Evolutionary conservation across 30 jellyfish, hydroid and myxozoan genomes (phyloP).

Genomic region (Clytia hemisphaerica): DNA sequence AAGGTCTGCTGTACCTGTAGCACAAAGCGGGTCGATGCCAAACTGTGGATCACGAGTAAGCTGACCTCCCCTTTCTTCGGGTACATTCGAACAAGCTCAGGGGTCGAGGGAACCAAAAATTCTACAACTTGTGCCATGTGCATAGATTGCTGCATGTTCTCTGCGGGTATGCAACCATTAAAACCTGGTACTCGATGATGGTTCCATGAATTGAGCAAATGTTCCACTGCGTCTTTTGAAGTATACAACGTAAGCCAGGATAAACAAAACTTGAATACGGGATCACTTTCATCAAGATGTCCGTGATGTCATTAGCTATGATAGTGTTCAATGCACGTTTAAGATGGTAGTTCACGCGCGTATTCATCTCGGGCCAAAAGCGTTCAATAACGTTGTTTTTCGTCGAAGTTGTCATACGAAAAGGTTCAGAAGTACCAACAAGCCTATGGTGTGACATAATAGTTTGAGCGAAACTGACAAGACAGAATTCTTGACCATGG

Average conservation of each 20-base stretch:
- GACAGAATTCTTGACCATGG: background rate
- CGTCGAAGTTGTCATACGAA: background rate
- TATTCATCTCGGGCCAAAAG: background rate
- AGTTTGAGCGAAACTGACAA: background rate
- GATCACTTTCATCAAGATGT: background rate
- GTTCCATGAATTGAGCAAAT: background rate
- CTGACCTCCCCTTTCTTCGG: background rate
- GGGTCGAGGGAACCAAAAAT: background rate
- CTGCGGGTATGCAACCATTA: background rate
- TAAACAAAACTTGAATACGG: background rate
- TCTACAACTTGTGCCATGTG: background rate
- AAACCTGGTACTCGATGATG: background rate
- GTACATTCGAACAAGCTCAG: background rate
- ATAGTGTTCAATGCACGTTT: background rate
- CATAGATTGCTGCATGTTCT: background rate
- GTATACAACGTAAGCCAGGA: background rate
- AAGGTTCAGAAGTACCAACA: background rate
- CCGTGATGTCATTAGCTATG: background rate
- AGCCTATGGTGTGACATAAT: background rate
- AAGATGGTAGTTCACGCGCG: no score
- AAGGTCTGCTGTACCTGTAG: background rate
- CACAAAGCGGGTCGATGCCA: background rate
- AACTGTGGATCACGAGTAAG: background rate
- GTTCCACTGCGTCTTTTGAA: background rate
- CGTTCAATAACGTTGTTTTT: background rate